Base-by-base conservation (phyloP, 2,888 invertebrate species). In the Pseudococcus longispinus region DNA sequence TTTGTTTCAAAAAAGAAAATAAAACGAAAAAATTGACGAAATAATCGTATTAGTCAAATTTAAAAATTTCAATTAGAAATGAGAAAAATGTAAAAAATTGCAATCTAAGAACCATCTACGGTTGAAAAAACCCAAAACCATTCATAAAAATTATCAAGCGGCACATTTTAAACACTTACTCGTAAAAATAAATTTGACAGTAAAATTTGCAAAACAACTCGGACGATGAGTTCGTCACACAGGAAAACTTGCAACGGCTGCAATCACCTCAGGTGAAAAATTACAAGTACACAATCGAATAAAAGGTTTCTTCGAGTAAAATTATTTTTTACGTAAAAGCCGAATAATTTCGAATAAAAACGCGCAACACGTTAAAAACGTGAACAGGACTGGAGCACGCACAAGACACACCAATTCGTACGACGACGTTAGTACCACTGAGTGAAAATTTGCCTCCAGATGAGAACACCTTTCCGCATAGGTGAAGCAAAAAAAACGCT, bases 351-450 rank as follows among this genome's bases (percentile, higher is more conserved):
- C 77, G 77, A 80, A 80, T 42, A 80, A 80, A 42, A 80, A 80
- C 77, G 77, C 77, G 77, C 77, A 80, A 80, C 77, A 80, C 77
- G 77, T 80, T 80, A 74, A 77, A 74, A 80, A 80, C 77, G 77
- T 20, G 77, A 80, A 37, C 42, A 20, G 20, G 42, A 42, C 77
- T 42, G 9, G 20, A 42, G 23, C 42, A 9, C 77, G 77, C 77
- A 80, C 77, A n/a, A 42, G 20, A 23, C 20, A 80, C 77, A 80
- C 77, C 77, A 42, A 80, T 80, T 80, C 77, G 20, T 6, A 80
- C 77, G 37, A 80, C 20, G 42, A 20, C 8, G 42, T 15, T 80
- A n/a, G 77, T 42, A 23, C 42, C n/a, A 80, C 77, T 80, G 77
- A 37, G 37, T 37, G 37, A 80, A 80, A 80, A 32, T 77, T 80